Evolutionary conservation across 2,888 invertebrate genomes (phyloP).

Genomic region (Cantharis flavilabris): DNA sequence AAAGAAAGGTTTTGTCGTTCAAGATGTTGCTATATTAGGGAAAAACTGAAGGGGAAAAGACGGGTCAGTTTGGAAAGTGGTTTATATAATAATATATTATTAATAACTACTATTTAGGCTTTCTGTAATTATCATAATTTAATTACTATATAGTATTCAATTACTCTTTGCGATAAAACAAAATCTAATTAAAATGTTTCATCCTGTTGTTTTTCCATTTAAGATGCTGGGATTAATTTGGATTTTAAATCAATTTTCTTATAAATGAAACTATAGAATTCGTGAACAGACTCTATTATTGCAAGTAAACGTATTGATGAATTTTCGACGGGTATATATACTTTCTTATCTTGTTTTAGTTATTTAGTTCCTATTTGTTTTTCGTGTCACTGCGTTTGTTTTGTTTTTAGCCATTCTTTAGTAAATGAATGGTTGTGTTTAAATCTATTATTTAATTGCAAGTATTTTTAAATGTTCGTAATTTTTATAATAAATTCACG

Average conservation of each 20-base stretch:
- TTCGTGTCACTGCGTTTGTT: not conserved
- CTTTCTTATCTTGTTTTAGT: not conserved
- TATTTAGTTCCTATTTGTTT: not conserved
- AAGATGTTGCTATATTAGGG: no score
- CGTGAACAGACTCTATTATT: not conserved
- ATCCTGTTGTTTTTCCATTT: not conserved
- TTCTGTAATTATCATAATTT: no score
- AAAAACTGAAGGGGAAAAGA: no score
- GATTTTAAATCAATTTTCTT: not conserved
- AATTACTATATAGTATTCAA: no score
- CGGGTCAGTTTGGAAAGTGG: no score
- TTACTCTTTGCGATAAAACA: not conserved
- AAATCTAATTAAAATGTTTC: not conserved
- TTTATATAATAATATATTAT: no score
- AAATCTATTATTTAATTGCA: not conserved
- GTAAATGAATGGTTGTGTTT: not conserved
- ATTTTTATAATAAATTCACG: no score
- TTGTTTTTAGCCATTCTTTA: not conserved
- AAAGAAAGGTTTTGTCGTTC: no score
- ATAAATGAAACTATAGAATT: not conserved
- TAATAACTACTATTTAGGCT: no score
- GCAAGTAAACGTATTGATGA: not conserved
- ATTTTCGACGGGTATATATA: not conserved
- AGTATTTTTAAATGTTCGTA: not conserved
- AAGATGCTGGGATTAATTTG: not conserved